A percentile compares a stretch with the other conserved stretches of the same genome.
Conservation (phyloP, 2,113 vertebrate genomes). For the Sus scrofa region DNA sequence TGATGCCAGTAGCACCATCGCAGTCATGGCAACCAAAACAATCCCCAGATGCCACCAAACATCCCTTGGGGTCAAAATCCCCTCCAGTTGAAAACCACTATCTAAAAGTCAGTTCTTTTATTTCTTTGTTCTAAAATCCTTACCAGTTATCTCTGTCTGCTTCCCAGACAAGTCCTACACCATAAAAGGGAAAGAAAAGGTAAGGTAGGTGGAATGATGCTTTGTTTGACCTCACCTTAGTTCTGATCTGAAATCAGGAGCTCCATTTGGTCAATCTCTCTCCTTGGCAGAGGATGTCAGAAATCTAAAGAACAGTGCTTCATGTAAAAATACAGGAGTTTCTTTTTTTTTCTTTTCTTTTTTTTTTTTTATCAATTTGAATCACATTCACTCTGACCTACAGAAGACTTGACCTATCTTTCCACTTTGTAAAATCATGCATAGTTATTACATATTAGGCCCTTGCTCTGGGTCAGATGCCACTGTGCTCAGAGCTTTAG, state of each 20-base stretch:
- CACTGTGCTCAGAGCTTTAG: background rate
- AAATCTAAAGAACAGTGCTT: background rate
- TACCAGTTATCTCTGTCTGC: background rate
- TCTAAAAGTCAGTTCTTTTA: background rate
- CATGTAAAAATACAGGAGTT: background rate
- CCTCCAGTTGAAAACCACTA: background rate
- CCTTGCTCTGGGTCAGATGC: background rate
- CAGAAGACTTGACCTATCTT: background rate
- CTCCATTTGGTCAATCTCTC: background rate
- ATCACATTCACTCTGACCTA: background rate
- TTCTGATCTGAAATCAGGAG: background rate
- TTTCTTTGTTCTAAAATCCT: background rate
- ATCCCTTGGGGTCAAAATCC: background rate
- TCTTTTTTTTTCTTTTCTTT: too few relatives aligned
- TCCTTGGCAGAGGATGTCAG: background rate
- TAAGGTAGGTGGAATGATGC: background rate
- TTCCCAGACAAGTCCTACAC: background rate
- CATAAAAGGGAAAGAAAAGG: background rate
- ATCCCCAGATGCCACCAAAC: background rate
- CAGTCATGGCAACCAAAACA: background rate
- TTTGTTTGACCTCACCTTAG: background rate
- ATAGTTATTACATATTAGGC: background rate
- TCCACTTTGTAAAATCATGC: background rate
- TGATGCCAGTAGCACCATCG: background rate
- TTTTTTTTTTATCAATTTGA: background rate